Percentiles rank a stretch among this genome's conserved stretches.
phyloP scores from a whole-genome alignment of 1,140 invertebrate genomes.

The Drosophila bocqueti region DNA sequence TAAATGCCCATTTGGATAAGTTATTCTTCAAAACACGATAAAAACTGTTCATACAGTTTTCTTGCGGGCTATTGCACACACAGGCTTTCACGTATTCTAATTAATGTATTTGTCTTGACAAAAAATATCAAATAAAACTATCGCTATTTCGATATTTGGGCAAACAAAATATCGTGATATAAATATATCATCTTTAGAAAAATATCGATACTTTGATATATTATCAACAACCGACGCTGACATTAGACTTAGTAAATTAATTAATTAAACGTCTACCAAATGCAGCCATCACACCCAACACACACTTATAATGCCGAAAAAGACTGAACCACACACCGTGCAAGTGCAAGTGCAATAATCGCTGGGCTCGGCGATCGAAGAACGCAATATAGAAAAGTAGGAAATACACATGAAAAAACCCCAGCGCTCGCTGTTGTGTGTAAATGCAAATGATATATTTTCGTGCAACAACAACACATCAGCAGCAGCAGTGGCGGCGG shows the following conservation, averaged over 20 bases:
- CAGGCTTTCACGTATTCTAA: no score
- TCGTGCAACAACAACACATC: conserved; percentile 39
- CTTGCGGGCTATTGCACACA: no score
- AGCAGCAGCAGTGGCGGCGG: conserved; percentile 13
- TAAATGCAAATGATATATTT: conserved; percentile 75
- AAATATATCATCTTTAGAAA: no score
- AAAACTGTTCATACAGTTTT: no score
- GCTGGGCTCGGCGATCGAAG: conserved; percentile 8
- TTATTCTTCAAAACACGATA: no score
- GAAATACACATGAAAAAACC: conserved; percentile 37
- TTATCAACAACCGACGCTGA: conserved; percentile 19
- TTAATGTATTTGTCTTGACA: no score
- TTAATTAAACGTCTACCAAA: conserved; percentile 34
- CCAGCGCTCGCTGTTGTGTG: conserved; percentile 45
- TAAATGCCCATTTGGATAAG: no score
- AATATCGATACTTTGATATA: no score
- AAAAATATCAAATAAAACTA: no score
- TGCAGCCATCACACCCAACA: conserved; percentile 18
- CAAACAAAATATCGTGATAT: no score
- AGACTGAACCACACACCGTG: conserved; percentile 49
- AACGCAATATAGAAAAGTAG: conserved; percentile 36
- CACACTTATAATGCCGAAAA: conserved; percentile 44
- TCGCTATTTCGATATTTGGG: no score
- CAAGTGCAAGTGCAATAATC: conserved; percentile 73
- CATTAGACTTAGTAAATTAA: conserved; percentile 47